Evolutionary conservation across 2,888 invertebrate genomes (phyloP), one percentile per base, ranked within the genome.

Genomic region (Chymomyza procnemis): DNA sequence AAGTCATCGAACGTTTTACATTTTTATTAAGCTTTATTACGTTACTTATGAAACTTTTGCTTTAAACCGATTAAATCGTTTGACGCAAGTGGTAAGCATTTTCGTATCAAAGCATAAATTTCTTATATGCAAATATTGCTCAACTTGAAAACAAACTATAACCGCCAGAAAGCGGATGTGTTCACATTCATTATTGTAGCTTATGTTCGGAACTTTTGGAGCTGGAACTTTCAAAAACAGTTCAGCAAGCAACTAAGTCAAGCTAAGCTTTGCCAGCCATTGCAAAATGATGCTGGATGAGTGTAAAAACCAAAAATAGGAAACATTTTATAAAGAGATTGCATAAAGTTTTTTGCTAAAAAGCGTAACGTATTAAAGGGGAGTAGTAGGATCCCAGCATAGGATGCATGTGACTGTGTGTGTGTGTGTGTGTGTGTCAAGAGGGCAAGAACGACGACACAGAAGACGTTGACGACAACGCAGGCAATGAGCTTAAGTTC

Each of bases 401-500:
- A 6, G 26, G 26, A n/a, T n/a, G n/a, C n/a, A n/a, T n/a, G n/a
- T n/a, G n/a, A 59, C 60, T 50, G 50, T 47, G 8, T 2, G 26
- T 34, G n/a, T 56, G 54, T 46, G 46, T 47, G 46, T 41, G 22
- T 59, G 47, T 46, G 34, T 54, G 18, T n/a, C 50, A 50, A 26
- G 50, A 55, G 22, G 19, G 50, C 21, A 22, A 48, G 48, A 26
- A 41, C 41, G 18, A 12, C 48, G 48, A 41, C 34, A 19, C 34
- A 19, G 41, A 61, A 64, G 61, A 61, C 64, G 58, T 8, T 21
- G 47, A 67, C 73, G 80, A 72, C 80, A 79, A 26, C 19, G 60
- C 61, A 69, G 80, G 85, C 82, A 83, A 83, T 83, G 85, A 83
- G 82, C 82, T 83, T 83, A 85, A 82, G 82, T 83, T 83, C 82